Percentiles rank a stretch among this genome's conserved stretches.
Evolutionary conservation across 2,888 invertebrate genomes (phyloP).

Genomic region (Oscheius sp.): DNA sequence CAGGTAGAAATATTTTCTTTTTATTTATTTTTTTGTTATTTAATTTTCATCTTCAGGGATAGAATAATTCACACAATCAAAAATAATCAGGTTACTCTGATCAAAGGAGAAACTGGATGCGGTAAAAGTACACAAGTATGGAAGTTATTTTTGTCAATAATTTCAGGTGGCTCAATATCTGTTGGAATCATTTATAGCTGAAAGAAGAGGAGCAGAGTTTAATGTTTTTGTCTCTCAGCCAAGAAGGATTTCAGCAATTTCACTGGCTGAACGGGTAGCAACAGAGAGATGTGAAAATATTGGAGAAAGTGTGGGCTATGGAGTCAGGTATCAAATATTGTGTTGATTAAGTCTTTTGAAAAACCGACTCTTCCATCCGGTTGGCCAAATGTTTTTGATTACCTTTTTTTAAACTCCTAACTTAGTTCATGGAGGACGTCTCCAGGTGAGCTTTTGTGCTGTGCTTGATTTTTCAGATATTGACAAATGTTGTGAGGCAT

Average conservation of each 20-base stretch:
- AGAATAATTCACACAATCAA: conserved; percentile 80
- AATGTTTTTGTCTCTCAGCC: conserved; percentile 93
- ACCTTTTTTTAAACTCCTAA: too few relatives aligned
- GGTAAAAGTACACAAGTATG: conserved; percentile 90
- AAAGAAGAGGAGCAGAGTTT: conserved; percentile 89
- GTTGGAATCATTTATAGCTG: conserved; percentile 87
- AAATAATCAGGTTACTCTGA: conserved; percentile 82
- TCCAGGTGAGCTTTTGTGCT: too few relatives aligned
- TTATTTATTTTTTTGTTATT: too few relatives aligned
- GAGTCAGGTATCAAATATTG: too few relatives aligned
- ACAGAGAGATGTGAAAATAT: conserved; percentile 86
- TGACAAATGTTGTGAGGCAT: too few relatives aligned
- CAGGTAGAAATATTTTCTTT: background rate
- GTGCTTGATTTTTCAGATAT: too few relatives aligned
- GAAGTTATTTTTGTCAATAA: background rate
- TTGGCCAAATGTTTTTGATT: too few relatives aligned
- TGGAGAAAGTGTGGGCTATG: conserved; percentile 82
- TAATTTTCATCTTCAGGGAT: conserved; percentile 78
- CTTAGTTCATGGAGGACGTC: too few relatives aligned
- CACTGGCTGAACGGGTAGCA: conserved; percentile 93
- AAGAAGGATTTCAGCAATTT: conserved; percentile 89
- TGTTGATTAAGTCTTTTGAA: too few relatives aligned
- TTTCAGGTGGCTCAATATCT: conserved; percentile 91
- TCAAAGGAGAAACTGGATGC: conserved; percentile 93
- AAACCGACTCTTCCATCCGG: too few relatives aligned